Evolutionary conservation across 1,140 invertebrate species (phyloP).

Genomic region (Episyrphus balteatus): DNA sequence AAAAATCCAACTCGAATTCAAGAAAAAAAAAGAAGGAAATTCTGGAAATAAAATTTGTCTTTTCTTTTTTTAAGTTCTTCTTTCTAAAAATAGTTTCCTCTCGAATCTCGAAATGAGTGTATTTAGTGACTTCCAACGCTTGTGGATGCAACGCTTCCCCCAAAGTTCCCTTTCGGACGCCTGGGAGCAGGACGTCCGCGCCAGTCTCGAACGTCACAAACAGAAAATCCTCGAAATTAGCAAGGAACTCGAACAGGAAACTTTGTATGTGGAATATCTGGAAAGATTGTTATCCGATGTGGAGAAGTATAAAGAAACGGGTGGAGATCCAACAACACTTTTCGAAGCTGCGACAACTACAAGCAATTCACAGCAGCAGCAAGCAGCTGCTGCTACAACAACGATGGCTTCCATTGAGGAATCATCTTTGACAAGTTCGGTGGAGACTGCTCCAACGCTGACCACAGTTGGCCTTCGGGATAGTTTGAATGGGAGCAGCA

Average conservation of each 20-base stretch:
- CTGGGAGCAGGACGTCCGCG: slow-evolving; percentile 82
- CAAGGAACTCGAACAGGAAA: slow-evolving; percentile 78
- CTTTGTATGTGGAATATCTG: slow-evolving; percentile 81
- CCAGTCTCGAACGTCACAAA: slow-evolving; percentile 78
- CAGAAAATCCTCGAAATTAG: slow-evolving; percentile 64
- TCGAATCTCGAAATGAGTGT: slow-evolving; percentile 64
- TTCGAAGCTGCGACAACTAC: slow-evolving; percentile 29
- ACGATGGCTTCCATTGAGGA: background rate
- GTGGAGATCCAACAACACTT: slow-evolving; percentile 36
- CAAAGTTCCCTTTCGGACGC: slow-evolving; percentile 76
- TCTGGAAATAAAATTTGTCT: no score
- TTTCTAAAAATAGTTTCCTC: no score
- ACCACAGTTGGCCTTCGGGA: no score
- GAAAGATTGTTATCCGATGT: slow-evolving; percentile 71
- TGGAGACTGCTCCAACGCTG: no score
- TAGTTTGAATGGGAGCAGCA: no score
- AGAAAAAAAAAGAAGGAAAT: no score
- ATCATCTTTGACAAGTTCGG: no score
- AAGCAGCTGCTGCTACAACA: background rate
- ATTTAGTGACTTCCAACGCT: slow-evolving; percentile 76
- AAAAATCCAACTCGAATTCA: no score
- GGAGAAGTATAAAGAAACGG: slow-evolving; percentile 54
- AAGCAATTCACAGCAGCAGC: slow-evolving; percentile 1
- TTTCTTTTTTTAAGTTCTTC: no score
- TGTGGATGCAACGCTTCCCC: slow-evolving; percentile 79